Evolutionary conservation across 2,888 invertebrate species (phyloP).

Genomic region (Troilus luridus): DNA sequence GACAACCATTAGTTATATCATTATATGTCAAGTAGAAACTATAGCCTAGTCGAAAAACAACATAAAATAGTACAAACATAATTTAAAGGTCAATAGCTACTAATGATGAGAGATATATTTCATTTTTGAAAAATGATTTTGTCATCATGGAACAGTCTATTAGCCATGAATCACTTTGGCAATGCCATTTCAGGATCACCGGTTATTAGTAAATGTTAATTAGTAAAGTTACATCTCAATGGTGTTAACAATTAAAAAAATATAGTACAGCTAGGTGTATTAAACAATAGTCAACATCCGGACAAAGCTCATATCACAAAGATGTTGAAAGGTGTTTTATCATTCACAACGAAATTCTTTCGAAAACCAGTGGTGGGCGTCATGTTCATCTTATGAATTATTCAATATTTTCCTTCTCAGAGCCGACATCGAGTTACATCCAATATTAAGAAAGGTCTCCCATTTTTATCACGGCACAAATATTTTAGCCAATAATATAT

Average conservation of each 20-base stretch:
- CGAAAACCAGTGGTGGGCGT: neutral
- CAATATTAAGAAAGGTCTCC: neutral
- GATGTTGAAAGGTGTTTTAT: conserved; percentile 16
- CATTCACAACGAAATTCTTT: neutral
- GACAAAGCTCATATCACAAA: neutral
- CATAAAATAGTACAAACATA: too few species aligned
- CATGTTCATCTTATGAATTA: neutral
- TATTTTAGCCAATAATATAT: neutral
- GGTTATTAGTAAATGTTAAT: neutral
- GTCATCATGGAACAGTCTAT: neutral
- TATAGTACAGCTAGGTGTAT: neutral
- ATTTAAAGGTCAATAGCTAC: too few species aligned
- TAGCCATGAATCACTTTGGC: neutral
- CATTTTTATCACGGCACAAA: neutral
- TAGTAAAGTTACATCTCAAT: neutral
- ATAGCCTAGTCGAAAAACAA: too few species aligned
- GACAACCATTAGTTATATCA: too few species aligned
- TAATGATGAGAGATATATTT: too few species aligned
- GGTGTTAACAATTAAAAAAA: neutral
- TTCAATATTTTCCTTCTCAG: neutral
- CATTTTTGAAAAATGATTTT: too few species aligned
- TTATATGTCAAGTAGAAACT: too few species aligned
- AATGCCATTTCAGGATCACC: neutral
- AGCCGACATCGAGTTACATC: conserved; percentile 28
- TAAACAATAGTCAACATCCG: neutral